These are phyloP conservation scores for Mastigias papua DNA, from an alignment of 30 jellyfish, hydroid and myxozoan species.

Conservation along the genomic window DNA sequence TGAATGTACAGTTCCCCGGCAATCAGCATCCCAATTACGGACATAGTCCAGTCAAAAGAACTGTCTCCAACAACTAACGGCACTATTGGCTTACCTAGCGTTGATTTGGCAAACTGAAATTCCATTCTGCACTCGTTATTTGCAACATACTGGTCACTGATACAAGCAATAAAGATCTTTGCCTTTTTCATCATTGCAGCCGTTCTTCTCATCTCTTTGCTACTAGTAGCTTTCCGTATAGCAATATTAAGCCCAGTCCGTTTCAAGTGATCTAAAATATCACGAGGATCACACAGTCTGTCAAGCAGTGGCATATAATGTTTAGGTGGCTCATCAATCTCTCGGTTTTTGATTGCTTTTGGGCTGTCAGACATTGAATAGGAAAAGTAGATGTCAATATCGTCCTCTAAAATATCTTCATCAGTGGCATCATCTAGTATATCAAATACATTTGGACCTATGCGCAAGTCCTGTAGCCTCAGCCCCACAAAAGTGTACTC, in stretches of 20 bases:
- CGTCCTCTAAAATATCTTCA: slow-evolving; percentile 10
- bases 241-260: slow-evolving; percentile 65
- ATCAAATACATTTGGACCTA: slow-evolving; percentile 88
- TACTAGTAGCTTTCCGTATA: slow-evolving; percentile 22
- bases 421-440: slow-evolving; percentile 46
- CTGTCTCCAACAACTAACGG: slow-evolving; percentile 92
- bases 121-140: slow-evolving; percentile 84
- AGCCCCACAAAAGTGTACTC: slow-evolving; percentile 42
- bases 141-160: slow-evolving; percentile 80
- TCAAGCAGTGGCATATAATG: slow-evolving; percentile 29
- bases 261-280: slow-evolving; percentile 42
- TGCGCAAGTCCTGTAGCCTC: slow-evolving; percentile 54
- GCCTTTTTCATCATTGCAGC: slow-evolving; percentile 73
- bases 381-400: slow-evolving; percentile 65
- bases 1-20: slow-evolving; percentile 89
- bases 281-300: slow-evolving; percentile 74
- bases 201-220: slow-evolving; percentile 60
- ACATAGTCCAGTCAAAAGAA: slow-evolving; percentile 76
- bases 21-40: slow-evolving; percentile 83
- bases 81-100: slow-evolving; percentile 75
- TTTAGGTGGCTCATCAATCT: slow-evolving; percentile 25
- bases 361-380: slow-evolving; percentile 57
- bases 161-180: slow-evolving; percentile 85
- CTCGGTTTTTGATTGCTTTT: slow-evolving; percentile 45
- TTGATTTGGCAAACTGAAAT: slow-evolving; percentile 80